These are phyloP conservation scores for Pipra filicauda DNA, from an alignment of 2,113 vertebrate genomes.

Conservation along the genomic window DNA sequence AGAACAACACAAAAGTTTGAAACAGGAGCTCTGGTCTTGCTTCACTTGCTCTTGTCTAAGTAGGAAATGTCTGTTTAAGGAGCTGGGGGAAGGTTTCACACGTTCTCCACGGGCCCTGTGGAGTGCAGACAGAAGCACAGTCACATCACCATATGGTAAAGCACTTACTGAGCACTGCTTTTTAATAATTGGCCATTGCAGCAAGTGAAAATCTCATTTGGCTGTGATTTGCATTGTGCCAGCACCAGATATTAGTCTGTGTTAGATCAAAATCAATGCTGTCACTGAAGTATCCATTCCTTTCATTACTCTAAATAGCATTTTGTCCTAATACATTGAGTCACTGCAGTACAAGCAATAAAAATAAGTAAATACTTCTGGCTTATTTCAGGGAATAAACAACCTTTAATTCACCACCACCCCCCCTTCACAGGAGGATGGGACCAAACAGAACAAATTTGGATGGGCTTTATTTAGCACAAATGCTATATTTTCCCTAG, in stretches of 20 bases:
- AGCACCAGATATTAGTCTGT: not conserved
- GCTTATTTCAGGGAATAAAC: slow-evolving; percentile 45
- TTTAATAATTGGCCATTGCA: slow-evolving; percentile 23
- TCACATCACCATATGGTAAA: not conserved
- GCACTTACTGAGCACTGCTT: not conserved
- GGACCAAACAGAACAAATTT: slow-evolving; percentile 19
- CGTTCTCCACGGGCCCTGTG: not conserved
- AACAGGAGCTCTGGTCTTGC: not conserved
- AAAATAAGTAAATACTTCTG: slow-evolving; percentile 50
- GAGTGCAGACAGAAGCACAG: not conserved
- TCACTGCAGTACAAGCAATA: slow-evolving; percentile 34
- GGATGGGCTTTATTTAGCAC: slow-evolving; percentile 21
- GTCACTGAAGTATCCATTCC: slow-evolving; percentile 26
- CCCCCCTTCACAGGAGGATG: not conserved
- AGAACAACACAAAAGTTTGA: not conserved
- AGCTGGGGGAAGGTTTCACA: not conserved
- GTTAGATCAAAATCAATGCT: slow-evolving; percentile 50
- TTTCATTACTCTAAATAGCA: slow-evolving; percentile 53
- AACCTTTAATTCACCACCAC: not conserved
- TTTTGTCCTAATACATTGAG: slow-evolving; percentile 49
- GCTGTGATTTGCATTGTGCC: slow-evolving; percentile 5
- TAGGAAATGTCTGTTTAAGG: not conserved
- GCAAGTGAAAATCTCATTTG: slow-evolving; percentile 6
- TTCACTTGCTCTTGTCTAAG: not conserved
- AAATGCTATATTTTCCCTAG: not conserved